Evolutionary conservation across 2,797 vertebrate genomes (phyloP).

Genomic region (Falco berigora): DNA sequence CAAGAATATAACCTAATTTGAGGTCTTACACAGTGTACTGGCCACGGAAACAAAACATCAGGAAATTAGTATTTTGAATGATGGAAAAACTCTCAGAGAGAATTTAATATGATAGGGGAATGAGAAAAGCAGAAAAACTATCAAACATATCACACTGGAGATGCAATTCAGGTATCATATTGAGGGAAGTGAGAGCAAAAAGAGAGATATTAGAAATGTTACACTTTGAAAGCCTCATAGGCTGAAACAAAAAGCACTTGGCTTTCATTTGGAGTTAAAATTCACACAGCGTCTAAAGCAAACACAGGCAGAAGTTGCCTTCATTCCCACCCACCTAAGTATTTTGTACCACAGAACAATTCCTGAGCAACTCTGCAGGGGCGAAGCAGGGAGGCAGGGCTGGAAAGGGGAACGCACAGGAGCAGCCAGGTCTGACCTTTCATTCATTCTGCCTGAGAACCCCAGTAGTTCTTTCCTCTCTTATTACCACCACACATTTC

Average conservation of each 20-base stretch:
- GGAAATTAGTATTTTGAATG: background rate
- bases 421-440: background rate
- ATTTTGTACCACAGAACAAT: background rate
- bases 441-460: background rate
- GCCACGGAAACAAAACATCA: background rate
- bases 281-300: background rate
- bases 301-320: background rate
- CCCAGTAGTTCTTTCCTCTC: background rate
- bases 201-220: background rate
- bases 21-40: background rate
- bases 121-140: background rate
- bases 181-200: background rate
- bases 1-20: background rate
- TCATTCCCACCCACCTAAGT: background rate
- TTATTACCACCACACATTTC: background rate
- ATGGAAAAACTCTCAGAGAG: background rate
- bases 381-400: background rate
- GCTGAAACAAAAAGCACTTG: background rate
- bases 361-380: background rate
- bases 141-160: background rate
- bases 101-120: background rate
- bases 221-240: background rate
- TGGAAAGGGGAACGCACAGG: background rate
- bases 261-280: background rate
- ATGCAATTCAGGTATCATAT: background rate